Conservation (phyloP, 2,113 vertebrate genomes). For the Anolis carolinensis region DNA sequence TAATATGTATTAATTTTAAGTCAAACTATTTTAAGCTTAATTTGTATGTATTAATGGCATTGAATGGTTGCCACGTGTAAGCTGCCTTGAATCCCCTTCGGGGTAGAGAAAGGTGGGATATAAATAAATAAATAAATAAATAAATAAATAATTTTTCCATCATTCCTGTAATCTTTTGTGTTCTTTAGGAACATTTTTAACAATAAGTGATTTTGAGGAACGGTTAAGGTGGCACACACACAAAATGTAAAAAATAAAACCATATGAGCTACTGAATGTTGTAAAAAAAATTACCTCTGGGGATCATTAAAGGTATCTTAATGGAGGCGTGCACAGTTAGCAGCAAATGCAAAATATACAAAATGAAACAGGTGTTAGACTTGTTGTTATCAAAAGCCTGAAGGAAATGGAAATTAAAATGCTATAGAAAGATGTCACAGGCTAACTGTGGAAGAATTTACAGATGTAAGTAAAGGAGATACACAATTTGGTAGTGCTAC, state of each 20-base stretch:
- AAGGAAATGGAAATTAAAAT: conserved; percentile 50
- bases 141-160: too few relatives aligned
- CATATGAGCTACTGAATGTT: conserved; percentile 50
- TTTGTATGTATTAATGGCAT: too few relatives aligned
- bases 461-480: conserved; percentile 45
- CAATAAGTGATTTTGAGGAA: neutral
- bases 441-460: conserved; percentile 53
- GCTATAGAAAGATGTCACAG: conserved; percentile 56
- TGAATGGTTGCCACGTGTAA: too few relatives aligned
- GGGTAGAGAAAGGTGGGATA: too few relatives aligned
- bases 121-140: too few relatives aligned
- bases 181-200: neutral
- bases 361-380: conserved; percentile 50
- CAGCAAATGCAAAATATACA: conserved; percentile 54
- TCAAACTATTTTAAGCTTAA: too few relatives aligned
- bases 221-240: neutral
- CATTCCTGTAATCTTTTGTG: neutral
- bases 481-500: conserved; percentile 21
- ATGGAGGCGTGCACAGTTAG: conserved; percentile 52
- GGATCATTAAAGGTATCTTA: conserved; percentile 52
- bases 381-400: conserved; percentile 54
- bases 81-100: too few relatives aligned
- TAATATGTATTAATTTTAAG: too few relatives aligned
- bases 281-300: conserved; percentile 43
- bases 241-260: conserved; percentile 36